A percentile compares a stretch with the other conserved stretches of the same genome.
These are phyloP conservation scores for Diacarnus erythraeanus DNA, from an alignment of 37 sponge, comb jelly and placozoan genomes.

Conservation along the genomic window DNA sequence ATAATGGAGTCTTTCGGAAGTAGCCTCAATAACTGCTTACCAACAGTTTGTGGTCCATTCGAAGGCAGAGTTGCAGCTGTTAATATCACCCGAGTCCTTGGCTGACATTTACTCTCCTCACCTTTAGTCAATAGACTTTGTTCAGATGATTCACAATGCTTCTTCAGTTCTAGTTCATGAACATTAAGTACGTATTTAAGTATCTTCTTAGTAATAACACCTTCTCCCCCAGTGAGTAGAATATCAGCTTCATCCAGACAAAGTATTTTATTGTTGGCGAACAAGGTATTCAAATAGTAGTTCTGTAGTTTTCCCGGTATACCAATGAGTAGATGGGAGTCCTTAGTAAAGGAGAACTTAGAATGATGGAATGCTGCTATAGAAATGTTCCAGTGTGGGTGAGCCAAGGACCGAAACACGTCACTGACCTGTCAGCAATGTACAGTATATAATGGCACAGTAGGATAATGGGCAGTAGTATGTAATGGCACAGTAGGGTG, in stretches of 20 bases:
- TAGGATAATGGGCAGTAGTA: no score
- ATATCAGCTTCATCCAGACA: slow-evolving; percentile 81
- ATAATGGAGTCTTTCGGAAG: slow-evolving; percentile 30
- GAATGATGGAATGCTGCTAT: slow-evolving; percentile 23
- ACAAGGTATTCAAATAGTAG: slow-evolving; percentile 42
- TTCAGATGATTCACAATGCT: neutral
- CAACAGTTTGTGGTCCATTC: slow-evolving; percentile 39
- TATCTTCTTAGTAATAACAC: slow-evolving; percentile 37
- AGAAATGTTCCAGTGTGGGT: slow-evolving; percentile 17
- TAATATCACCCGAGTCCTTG: slow-evolving; percentile 35
- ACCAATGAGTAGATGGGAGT: slow-evolving; percentile 57
- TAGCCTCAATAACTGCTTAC: slow-evolving; percentile 35
- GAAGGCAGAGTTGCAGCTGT: slow-evolving; percentile 79
- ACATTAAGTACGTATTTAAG: slow-evolving; percentile 17
- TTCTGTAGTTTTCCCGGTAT: slow-evolving; percentile 38
- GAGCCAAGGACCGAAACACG: slow-evolving; percentile 46
- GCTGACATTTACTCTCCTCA: no score
- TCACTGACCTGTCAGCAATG: slow-evolving; percentile 57
- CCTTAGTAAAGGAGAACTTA: neutral
- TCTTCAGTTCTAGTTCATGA: slow-evolving; percentile 1
- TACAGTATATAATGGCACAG: no score
- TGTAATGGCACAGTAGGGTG: no score
- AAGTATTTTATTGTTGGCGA: slow-evolving; percentile 34
- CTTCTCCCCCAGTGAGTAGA: slow-evolving; percentile 70
- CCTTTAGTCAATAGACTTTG: neutral